phyloP scores from a whole-genome alignment of 2,797 vertebrate species.

The Distichodus sexfasciatus region DNA sequence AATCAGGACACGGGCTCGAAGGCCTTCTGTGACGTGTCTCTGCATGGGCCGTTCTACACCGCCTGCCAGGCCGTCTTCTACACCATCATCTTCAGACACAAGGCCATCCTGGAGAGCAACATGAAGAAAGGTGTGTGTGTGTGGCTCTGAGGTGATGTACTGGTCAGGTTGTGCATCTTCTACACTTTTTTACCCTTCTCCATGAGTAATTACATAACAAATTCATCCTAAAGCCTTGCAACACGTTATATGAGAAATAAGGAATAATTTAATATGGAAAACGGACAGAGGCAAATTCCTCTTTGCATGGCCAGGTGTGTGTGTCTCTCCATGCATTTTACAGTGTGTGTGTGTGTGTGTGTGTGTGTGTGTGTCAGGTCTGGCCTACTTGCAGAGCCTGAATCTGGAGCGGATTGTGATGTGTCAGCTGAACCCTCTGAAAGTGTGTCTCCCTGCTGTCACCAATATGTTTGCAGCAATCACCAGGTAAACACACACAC shows the following conservation, averaged over 20 bases:
- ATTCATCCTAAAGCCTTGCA: neutral
- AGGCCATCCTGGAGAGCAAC: slow-evolving; percentile 82
- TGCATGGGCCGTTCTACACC: slow-evolving; percentile 90
- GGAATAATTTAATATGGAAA: too few relatives aligned
- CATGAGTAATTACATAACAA: too few relatives aligned
- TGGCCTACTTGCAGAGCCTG: slow-evolving; percentile 87
- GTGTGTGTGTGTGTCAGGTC: slow-evolving; percentile 67
- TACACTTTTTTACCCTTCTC: too few relatives aligned
- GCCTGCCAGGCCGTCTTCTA: slow-evolving; percentile 93
- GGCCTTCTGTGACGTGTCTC: slow-evolving; percentile 84
- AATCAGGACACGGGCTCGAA: slow-evolving; percentile 81
- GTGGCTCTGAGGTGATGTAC: neutral
- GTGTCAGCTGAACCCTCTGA: slow-evolving; percentile 93
- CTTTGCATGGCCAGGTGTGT: neutral
- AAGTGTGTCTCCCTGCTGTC: slow-evolving; percentile 88
- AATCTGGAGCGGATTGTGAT: slow-evolving; percentile 94
- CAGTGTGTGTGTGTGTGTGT: neutral
- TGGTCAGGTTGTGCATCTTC: too few relatives aligned
- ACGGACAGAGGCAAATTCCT: too few relatives aligned
- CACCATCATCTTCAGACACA: slow-evolving; percentile 86
- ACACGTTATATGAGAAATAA: too few relatives aligned
- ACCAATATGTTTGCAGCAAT: slow-evolving; percentile 92
- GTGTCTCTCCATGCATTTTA: too few relatives aligned
- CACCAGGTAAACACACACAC: slow-evolving; percentile 76
- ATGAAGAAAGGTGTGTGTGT: slow-evolving; percentile 83